Conservation (phyloP, 2,797 vertebrate species). For the Sebastes vulpes region DNA sequence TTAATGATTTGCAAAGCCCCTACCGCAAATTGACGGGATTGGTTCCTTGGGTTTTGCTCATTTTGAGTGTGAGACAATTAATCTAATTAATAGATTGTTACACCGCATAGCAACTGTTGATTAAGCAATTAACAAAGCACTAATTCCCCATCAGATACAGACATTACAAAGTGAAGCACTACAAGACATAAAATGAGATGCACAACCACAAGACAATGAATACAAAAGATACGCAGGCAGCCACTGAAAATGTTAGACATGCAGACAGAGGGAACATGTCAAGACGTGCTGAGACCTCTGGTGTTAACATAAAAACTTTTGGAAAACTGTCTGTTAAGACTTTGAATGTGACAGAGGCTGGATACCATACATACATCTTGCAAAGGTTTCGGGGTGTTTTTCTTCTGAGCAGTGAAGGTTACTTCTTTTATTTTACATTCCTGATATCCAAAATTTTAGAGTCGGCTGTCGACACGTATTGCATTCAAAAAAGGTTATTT, state of each 20-base stretch:
- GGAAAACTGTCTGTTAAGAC: neutral
- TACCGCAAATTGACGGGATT: no score
- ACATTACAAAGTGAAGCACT: slow-evolving; percentile 2
- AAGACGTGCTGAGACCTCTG: neutral
- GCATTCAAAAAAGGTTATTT: neutral
- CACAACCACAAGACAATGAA: neutral
- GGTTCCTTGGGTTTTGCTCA: neutral
- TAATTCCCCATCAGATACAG: slow-evolving; percentile 11
- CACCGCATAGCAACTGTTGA: neutral
- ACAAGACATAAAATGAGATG: neutral
- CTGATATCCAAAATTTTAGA: neutral
- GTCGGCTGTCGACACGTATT: neutral
- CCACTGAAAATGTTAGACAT: neutral
- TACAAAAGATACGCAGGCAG: neutral
- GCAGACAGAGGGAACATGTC: neutral
- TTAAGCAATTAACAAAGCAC: slow-evolving; percentile 17
- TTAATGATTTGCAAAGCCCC: no score
- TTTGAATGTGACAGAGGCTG: neutral
- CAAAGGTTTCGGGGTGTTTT: neutral
- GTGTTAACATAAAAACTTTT: neutral
- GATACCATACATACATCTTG: neutral
- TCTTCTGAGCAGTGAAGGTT: neutral
- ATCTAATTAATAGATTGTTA: slow-evolving; percentile 9
- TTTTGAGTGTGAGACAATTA: neutral
- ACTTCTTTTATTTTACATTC: neutral